Evolutionary conservation across 2,797 vertebrate genomes (phyloP).

Genomic region (Chanos chanos): DNA sequence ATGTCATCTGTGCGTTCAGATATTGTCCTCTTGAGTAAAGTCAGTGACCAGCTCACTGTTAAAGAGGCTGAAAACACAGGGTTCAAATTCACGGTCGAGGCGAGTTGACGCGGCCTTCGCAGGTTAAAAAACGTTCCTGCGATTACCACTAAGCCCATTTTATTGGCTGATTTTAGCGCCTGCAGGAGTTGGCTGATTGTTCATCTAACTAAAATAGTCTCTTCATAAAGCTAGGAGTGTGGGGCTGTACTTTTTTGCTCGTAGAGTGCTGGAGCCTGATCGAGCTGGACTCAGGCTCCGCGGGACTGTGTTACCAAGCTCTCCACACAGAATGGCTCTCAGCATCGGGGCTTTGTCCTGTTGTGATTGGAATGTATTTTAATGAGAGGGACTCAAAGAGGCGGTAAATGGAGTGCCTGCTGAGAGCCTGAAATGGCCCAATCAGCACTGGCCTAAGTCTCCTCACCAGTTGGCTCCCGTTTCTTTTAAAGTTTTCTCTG

Average conservation of each 20-base stretch:
- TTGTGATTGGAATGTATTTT: not conserved
- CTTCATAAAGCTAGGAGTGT: conserved; percentile 25
- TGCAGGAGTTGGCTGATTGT: conserved; percentile 40
- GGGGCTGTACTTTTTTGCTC: not conserved
- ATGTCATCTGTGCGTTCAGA: conserved; percentile 55
- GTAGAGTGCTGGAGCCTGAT: not conserved
- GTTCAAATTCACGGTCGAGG: conserved; percentile 11
- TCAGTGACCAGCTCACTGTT: conserved; percentile 44
- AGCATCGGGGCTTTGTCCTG: no score
- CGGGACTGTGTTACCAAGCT: no score
- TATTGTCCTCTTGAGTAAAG: conserved; percentile 49
- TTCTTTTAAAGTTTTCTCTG: no score
- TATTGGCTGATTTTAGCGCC: conserved; percentile 40
- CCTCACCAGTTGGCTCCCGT: no score
- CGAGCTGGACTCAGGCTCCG: no score
- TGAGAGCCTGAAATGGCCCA: not conserved
- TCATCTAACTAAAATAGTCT: conserved; percentile 22
- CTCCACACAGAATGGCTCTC: no score
- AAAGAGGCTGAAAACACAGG: conserved; percentile 26
- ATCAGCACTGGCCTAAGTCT: no score
- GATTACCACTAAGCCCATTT: conserved; percentile 38
- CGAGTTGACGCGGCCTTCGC: not conserved
- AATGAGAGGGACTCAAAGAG: not conserved
- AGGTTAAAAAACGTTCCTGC: conserved; percentile 20
- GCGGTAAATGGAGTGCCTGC: not conserved